Evolutionary conservation across 1,140 invertebrate species (phyloP), one percentile per base, ranked within the genome.

Genomic region (Euwallacea fornicatus): DNA sequence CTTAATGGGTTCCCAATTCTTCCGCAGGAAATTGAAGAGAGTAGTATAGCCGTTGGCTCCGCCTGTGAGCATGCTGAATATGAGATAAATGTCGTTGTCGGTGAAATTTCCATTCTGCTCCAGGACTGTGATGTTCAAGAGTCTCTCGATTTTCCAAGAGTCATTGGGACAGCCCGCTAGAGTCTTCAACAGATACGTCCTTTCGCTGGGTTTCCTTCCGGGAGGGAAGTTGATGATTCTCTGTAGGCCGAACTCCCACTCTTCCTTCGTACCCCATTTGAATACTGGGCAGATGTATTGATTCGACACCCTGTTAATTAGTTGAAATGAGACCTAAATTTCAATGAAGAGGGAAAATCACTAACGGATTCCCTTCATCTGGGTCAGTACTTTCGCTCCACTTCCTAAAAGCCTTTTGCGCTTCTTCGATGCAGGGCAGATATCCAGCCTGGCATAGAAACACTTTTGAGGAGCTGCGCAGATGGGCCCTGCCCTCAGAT

Each of bases 231-330:
- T 87, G 33, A 90, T 87, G 0, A 92, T 85, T 11, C 90, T 83
- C 67, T 92, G 84, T 0, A 93, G 82, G 66, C 90, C 91, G 76
- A 92, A 92, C 72, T 91, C 86, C 90, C 90, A 93, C 81, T 93
- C 90, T 42, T 91, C 86, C 68, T 85, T 82, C 0, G 88, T 87
- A 0, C 91, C 91, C 87, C 89, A 92, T 80, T 89, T 88, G 75
- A 92, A 92, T 2, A 93, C 89, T 6, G 90, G 89, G 66, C 91
- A 92, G 50, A 92, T 86, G 76, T 86, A 91, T 77, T 89, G 87
- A 77, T 89, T 90, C 8, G 88, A 84, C 46, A 91, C 86, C 6
- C 91, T 93, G 74, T 33, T 83, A 66, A 50, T 50, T 13, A 50
- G 11, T 0, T 11, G 54, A 56, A 56, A 56, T 0, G 4, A 13